These are phyloP conservation scores for Chrysopilus asiliformis DNA, from an alignment of 2,888 invertebrate genomes.

Conservation along the genomic window DNA sequence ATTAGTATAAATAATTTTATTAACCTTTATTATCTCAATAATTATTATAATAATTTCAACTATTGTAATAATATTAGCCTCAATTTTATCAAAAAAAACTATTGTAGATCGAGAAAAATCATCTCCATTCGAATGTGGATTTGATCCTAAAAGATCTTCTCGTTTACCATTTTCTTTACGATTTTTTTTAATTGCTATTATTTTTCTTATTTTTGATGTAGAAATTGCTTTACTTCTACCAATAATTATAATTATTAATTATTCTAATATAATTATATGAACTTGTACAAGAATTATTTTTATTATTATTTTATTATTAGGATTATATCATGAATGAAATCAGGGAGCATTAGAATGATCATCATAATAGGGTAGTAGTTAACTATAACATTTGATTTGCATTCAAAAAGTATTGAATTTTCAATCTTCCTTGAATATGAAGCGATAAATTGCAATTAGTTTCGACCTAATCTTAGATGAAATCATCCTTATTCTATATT, in stretches of 20 bases:
- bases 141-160: slow-evolving; percentile 40
- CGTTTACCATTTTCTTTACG: slow-evolving; percentile 45
- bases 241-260: slow-evolving; percentile 37
- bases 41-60: slow-evolving; percentile 36
- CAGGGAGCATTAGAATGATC: slow-evolving; percentile 48
- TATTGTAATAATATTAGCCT: slow-evolving; percentile 39
- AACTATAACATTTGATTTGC: slow-evolving; percentile 39
- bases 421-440: slow-evolving; percentile 35
- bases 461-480: slow-evolving; percentile 39
- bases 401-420: slow-evolving; percentile 36
- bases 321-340: slow-evolving; percentile 41
- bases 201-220: slow-evolving; percentile 61
- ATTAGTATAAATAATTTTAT: slow-evolving; percentile 47
- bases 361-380: slow-evolving; percentile 34
- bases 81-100: slow-evolving; percentile 45
- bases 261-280: slow-evolving; percentile 25
- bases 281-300: slow-evolving; percentile 6
- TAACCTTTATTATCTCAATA: slow-evolving; percentile 28
- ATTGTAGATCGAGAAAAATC: slow-evolving; percentile 47
- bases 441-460: slow-evolving; percentile 39
- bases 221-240: slow-evolving; percentile 53
- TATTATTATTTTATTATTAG: slow-evolving; percentile 26
- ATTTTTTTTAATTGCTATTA: slow-evolving; percentile 51
- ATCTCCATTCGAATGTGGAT: slow-evolving; percentile 51
- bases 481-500: slow-evolving; percentile 38